phyloP scores from a whole-genome alignment of 2,797 vertebrate genomes.

The Myripristis jacobus region DNA sequence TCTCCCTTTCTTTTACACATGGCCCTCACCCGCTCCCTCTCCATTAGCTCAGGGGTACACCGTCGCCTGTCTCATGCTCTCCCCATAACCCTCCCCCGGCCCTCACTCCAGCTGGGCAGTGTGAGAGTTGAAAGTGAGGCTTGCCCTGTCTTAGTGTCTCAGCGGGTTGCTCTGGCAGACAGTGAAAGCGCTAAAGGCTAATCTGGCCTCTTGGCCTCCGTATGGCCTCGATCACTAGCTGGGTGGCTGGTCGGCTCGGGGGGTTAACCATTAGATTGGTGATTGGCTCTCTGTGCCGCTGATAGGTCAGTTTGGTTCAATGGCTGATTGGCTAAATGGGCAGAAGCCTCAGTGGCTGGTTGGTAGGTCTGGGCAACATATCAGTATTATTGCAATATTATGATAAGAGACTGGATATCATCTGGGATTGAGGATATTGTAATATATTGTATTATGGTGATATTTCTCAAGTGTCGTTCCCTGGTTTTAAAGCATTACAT shows the following conservation, averaged over 20 bases:
- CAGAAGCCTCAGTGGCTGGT: not conserved
- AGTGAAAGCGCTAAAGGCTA: conserved; percentile 56
- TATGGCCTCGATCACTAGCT: conserved; percentile 5
- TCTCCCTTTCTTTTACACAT: conserved; percentile 30
- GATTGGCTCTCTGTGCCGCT: not conserved
- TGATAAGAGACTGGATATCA: too few species aligned
- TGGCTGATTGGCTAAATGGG: not conserved
- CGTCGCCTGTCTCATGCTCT: conserved; percentile 33
- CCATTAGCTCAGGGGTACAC: conserved; percentile 50
- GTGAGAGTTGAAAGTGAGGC: conserved; percentile 33
- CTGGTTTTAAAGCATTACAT: too few species aligned
- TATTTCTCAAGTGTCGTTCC: too few species aligned
- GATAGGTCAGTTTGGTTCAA: not conserved
- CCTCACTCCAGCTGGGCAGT: conserved; percentile 20
- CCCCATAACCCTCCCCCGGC: conserved; percentile 51
- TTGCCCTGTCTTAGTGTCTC: conserved; percentile 35
- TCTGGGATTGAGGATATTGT: too few species aligned
- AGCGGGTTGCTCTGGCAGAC: conserved; percentile 35
- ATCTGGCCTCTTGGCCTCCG: conserved; percentile 47
- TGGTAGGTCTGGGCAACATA: not conserved
- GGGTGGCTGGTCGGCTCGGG: conserved; percentile 5
- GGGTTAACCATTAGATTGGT: conserved; percentile 12
- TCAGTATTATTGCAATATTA: too few species aligned
- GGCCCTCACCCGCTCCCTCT: conserved; percentile 38
- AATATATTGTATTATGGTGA: too few species aligned